These are phyloP conservation scores for Papilio machaon DNA, from an alignment of 1,140 invertebrate species.

Conservation along the genomic window DNA sequence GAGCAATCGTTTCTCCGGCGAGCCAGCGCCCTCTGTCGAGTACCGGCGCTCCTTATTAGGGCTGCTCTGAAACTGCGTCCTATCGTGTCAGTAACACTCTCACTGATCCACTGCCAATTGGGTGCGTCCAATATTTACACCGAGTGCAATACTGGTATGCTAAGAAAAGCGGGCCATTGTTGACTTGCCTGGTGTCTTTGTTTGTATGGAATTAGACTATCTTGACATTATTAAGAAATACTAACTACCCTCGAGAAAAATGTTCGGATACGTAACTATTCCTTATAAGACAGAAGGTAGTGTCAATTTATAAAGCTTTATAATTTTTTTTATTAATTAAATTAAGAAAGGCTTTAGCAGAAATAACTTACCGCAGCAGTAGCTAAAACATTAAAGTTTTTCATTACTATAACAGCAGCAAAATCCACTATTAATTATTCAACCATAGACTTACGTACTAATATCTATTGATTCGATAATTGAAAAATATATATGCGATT, in stretches of 20 bases:
- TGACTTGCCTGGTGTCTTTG: neutral
- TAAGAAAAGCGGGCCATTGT: neutral
- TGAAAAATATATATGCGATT: neutral
- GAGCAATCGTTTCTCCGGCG: slow-evolving; percentile 81
- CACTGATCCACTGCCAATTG: slow-evolving; percentile 16
- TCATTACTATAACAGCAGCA: neutral
- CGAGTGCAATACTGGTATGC: slow-evolving; percentile 30
- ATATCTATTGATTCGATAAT: neutral
- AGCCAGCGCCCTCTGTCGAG: slow-evolving; percentile 72
- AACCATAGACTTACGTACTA: neutral
- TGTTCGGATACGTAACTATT: neutral
- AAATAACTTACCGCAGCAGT: slow-evolving; percentile 20
- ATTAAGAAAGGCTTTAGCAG: slow-evolving; percentile 3
- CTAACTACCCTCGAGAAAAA: neutral
- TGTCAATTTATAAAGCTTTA: neutral
- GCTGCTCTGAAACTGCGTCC: slow-evolving; percentile 78
- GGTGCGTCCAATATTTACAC: slow-evolving; percentile 40
- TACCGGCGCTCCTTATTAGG: slow-evolving; percentile 76
- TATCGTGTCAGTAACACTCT: slow-evolving; percentile 59
- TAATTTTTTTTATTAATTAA: neutral
- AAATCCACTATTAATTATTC: neutral
- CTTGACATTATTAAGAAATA: neutral
- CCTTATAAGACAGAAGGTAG: neutral
- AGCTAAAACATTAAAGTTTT: slow-evolving; percentile 15
- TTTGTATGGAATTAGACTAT: neutral